phyloP scores from a whole-genome alignment of 2,797 vertebrate genomes.

The Anguilla megastoma region DNA sequence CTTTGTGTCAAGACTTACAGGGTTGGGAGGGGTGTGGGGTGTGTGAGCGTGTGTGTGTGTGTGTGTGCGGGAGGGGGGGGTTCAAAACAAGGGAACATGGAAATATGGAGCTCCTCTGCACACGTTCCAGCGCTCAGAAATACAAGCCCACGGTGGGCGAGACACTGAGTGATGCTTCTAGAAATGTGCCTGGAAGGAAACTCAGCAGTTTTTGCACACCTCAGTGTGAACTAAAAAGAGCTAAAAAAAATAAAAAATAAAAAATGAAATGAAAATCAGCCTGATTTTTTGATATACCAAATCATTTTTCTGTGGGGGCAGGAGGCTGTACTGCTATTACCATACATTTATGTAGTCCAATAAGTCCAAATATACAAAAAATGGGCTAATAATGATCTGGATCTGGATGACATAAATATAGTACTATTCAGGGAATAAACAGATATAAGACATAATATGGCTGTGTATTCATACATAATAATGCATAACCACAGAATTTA shows the following conservation, averaged over 20 bases:
- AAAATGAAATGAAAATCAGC: background rate
- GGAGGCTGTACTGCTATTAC: background rate
- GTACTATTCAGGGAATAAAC: background rate
- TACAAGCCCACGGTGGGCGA: background rate
- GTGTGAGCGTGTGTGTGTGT: too few species aligned
- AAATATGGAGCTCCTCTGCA: background rate
- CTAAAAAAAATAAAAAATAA: too few species aligned
- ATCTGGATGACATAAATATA: background rate
- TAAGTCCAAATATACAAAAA: background rate
- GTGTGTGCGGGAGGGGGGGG: background rate
- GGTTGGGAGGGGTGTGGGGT: background rate
- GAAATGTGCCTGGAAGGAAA: background rate
- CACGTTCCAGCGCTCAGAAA: constrained; percentile 2
- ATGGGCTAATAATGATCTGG: background rate
- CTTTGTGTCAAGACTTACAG: background rate
- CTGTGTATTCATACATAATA: too few species aligned
- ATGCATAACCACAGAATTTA: too few species aligned
- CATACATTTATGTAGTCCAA: background rate
- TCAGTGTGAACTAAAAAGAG: background rate
- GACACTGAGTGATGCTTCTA: background rate
- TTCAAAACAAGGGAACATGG: background rate
- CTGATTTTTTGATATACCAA: background rate
- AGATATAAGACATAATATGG: background rate
- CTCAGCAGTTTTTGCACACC: constrained; percentile 6
- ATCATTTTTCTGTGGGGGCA: background rate